These are phyloP conservation scores for Microctonus hyperodae DNA, from an alignment of 2,888 invertebrate species.

Conservation along the genomic window DNA sequence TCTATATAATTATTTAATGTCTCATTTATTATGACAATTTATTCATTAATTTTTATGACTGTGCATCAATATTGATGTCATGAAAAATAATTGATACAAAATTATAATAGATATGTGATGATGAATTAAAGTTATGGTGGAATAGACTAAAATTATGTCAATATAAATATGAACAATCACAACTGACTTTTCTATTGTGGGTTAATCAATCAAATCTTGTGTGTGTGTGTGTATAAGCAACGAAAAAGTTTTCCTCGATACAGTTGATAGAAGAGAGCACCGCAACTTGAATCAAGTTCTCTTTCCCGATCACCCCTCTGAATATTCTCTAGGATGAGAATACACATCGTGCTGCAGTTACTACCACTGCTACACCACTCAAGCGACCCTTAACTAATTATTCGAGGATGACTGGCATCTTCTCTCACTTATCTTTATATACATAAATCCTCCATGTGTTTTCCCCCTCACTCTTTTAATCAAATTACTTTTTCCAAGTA, in stretches of 20 bases:
- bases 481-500: slow-evolving; percentile 58
- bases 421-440: slow-evolving; percentile 59
- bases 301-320: slow-evolving; percentile 30
- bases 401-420: slow-evolving; percentile 61
- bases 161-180: slow-evolving; percentile 10
- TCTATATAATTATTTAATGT: background rate
- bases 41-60: slow-evolving; percentile 3
- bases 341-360: slow-evolving; percentile 15
- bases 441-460: slow-evolving; percentile 31
- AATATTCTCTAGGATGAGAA: slow-evolving; percentile 23
- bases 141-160: slow-evolving; percentile 7
- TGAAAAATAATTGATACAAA: slow-evolving; percentile 10
- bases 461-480: slow-evolving; percentile 51
- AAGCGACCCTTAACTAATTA: slow-evolving; percentile 62
- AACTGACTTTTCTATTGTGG: slow-evolving; percentile 36
- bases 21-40: background rate
- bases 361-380: slow-evolving; percentile 22
- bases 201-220: slow-evolving; percentile 57
- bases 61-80: slow-evolving; percentile 10
- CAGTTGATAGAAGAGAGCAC: slow-evolving; percentile 27
- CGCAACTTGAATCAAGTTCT: slow-evolving; percentile 28
- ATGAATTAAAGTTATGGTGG: background rate
- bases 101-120: background rate
- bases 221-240: slow-evolving; percentile 36
- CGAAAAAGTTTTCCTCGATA: slow-evolving; percentile 49